Percentiles rank a stretch among this genome's conserved stretches.
These are phyloP conservation scores for Eumaeus atala DNA, from an alignment of 1,140 invertebrate species.

Conservation along the genomic window DNA sequence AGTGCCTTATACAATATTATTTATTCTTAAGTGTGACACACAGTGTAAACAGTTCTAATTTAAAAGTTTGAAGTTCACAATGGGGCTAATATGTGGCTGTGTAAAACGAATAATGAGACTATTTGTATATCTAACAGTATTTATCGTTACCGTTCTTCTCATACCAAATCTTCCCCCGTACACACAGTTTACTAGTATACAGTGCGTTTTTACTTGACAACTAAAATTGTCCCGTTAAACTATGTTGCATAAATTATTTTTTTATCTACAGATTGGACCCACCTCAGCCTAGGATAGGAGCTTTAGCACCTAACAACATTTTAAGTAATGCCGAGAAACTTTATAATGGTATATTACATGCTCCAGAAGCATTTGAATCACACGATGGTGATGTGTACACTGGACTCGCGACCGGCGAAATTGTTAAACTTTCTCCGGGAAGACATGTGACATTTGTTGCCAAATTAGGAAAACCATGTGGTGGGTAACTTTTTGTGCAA, in stretches of 20 bases:
- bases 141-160: conserved; percentile 40
- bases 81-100: conserved; percentile 49
- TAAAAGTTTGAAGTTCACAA: conserved; percentile 19
- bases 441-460: conserved; percentile 74
- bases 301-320: conserved; percentile 76
- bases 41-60: neutral
- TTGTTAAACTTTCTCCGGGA: conserved; percentile 79
- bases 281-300: conserved; percentile 71
- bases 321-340: conserved; percentile 79
- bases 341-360: conserved; percentile 77
- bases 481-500: conserved; percentile 73
- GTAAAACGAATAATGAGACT: conserved; percentile 43
- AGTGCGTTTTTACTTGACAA: conserved; percentile 42
- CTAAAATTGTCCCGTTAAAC: conserved; percentile 25
- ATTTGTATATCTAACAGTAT: conserved; percentile 35
- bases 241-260: conserved; percentile 18
- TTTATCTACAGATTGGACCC: conserved; percentile 70
- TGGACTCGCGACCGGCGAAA: conserved; percentile 79
- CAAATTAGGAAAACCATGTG: conserved; percentile 85
- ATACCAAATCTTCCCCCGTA: conserved; percentile 64
- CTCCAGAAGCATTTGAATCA: conserved; percentile 82
- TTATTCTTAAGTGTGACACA: neutral
- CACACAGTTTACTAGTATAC: conserved; percentile 51
- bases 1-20: no score
- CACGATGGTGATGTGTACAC: conserved; percentile 82